Evolutionary conservation across 2,888 invertebrate genomes (phyloP), one percentile per base, ranked within the genome.

Genomic region (Mellilla xanthometata): DNA sequence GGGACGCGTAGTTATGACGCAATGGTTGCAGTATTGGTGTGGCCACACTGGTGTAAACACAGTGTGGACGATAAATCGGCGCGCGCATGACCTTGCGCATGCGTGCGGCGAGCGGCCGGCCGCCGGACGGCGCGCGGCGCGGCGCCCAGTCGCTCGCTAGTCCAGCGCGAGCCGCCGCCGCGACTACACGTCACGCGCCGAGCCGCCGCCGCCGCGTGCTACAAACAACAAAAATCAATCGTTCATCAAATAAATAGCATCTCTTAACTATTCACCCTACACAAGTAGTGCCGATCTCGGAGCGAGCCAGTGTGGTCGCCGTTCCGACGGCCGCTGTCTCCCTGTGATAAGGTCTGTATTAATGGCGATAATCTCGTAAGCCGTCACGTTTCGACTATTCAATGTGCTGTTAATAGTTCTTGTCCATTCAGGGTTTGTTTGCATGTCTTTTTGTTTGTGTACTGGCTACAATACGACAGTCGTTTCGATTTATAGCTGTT

Each of bases 331-430:
- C 41, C 29, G 29, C 15, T 35, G 31, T 26, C 35, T 49, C 24
- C 23, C 26, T 11, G n/a, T 9, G 32, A 12, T 41, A 74, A 48
- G 78, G 77, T 80, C 63, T 74, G 78, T 76, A 36, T 61, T 56
- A 61, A 60, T 59, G 47, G 58, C 67, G 62, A 71, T 78, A 72
- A 73, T 77, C 73, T 74, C 49, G 58, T 41, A 65, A 67, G 62
- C 69, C 63, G 78, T 82, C 82, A 81, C 83, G 83, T 81, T 81
- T 75, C 65, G 73, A 75, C 80, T 71, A 81, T 81, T 76, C 74
- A 75, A 71, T 72, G 66, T 58, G 66, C 68, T 76, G 75, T 64
- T 78, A 75, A 72, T 77, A 69, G 70, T 61, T 64, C 61, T 63
- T 68, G 68, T 70, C 72, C 72, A 74, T 75, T 72, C 69, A 67